Evolutionary conservation across 2,797 vertebrate species (phyloP), one percentile per base, ranked within the genome.

Genomic region (Phaenicophaeus curvirostris): DNA sequence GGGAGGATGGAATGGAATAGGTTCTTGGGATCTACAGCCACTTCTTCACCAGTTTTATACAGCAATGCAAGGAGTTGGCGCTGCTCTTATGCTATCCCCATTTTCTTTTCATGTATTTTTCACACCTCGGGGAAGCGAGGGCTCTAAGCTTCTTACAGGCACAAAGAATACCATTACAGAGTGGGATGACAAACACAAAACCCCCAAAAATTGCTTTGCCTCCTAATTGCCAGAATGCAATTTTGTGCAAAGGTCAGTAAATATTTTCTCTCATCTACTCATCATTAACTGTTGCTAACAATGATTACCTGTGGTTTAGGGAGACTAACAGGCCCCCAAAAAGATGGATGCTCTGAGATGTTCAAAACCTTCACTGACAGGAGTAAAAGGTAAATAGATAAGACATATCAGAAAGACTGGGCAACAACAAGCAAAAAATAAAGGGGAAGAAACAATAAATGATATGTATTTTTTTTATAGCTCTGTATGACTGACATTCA

Each of bases 61-160:
- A 93, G 53, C 41, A 82, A 74, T 92, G 37, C n/a, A 61, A 57
- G 35, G 13, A 69, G 9, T n/a, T 30, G 15, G 19, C 21, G 28
- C n/a, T 31, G 17, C 18, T 66, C 8, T 54, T 87, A 2, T 20
- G 7, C 11, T 30, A 33, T 3, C 3, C 2, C 0, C 1, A 1
- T 18, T 74, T 76, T 69, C 28, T 71, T 74, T 80, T 51, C 37
- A 39, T 42, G 3, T 83, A 33, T 66, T 79, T 88, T 61, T 7
- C 28, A 24, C 20, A 25, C 4, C n/a, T 11, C 8, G 15, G 31
- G 28, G 13, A 68, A 9, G 10, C 0, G 0, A 66, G 30, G 55
- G 8, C 28, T 55, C 54, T 54, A 46, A 54, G 9, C 3, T 61
- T 65, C 50, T 77, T 74, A 44, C 15, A 83, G 15, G 42, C 13